Conservation (phyloP, 2,888 invertebrate species). For the Erebia aethiops region DNA sequence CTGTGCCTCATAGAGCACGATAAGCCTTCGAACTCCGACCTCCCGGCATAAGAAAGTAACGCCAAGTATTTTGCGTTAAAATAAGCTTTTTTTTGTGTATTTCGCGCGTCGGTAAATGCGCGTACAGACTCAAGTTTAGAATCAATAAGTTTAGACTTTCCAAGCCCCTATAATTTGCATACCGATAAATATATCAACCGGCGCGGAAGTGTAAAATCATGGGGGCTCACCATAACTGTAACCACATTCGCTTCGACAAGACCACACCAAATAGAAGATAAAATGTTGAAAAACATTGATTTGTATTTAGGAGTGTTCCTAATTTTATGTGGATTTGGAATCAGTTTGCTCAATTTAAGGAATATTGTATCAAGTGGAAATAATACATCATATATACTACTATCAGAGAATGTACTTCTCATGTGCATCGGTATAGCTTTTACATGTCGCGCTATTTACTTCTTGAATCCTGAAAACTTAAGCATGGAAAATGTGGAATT, state of each 20-base stretch:
- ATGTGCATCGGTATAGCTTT: conserved; percentile 71
- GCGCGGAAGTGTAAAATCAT: conserved; percentile 52
- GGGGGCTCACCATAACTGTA: conserved; percentile 52
- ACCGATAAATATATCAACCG: conserved; percentile 52
- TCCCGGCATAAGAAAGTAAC: no score
- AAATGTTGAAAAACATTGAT: conserved; percentile 62
- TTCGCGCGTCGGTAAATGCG: neutral
- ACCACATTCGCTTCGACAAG: conserved; percentile 45
- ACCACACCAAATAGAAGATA: conserved; percentile 34
- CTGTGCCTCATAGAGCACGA: no score
- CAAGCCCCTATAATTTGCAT: conserved; percentile 72
- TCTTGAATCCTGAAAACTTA: conserved; percentile 53
- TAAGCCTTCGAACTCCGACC: no score
- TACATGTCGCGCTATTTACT: conserved; percentile 55
- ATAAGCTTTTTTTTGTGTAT: neutral
- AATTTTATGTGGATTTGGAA: conserved; percentile 62
- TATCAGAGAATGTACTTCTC: conserved; percentile 72
- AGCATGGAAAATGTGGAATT: conserved; percentile 54
- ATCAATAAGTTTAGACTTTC: conserved; percentile 29
- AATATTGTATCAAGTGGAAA: conserved; percentile 56
- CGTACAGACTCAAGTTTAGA: neutral
- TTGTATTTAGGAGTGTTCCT: conserved; percentile 68
- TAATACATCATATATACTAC: conserved; percentile 57
- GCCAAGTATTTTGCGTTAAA: no score
- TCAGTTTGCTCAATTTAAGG: conserved; percentile 67